Conservation (phyloP, 2,113 vertebrate genomes). For the Suncus etruscus region DNA sequence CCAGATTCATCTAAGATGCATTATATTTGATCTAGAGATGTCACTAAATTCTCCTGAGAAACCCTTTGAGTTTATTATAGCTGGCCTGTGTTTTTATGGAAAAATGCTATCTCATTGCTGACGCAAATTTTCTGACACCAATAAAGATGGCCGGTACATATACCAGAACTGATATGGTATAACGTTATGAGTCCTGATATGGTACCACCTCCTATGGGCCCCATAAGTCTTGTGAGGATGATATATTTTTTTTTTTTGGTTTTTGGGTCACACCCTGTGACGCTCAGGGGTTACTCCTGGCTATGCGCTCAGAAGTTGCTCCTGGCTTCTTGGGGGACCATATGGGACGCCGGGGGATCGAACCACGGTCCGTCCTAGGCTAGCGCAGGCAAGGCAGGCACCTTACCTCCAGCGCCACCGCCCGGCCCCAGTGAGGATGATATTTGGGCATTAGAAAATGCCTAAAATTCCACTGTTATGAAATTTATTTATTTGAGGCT, state of each 20-base stretch:
- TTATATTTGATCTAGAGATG: slow-evolving; percentile 41
- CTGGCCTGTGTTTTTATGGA: neutral
- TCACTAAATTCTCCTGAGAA: slow-evolving; percentile 42
- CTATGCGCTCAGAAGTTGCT: too few species aligned
- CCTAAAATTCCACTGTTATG: neutral
- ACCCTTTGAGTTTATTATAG: neutral
- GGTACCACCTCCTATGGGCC: neutral
- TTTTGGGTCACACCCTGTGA: too few species aligned
- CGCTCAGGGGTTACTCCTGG: too few species aligned
- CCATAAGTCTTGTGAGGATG: neutral
- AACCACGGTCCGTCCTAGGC: too few species aligned
- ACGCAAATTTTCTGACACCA: slow-evolving; percentile 37
- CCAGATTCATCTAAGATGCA: slow-evolving; percentile 16
- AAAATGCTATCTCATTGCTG: slow-evolving; percentile 19
- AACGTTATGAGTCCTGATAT: slow-evolving; percentile 12
- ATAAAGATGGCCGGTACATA: neutral
- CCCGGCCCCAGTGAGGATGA: neutral
- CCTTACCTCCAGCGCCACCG: too few species aligned
- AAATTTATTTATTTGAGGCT: slow-evolving; percentile 12
- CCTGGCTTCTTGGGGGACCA: too few species aligned
- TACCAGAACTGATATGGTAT: neutral
- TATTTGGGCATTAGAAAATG: slow-evolving; percentile 22
- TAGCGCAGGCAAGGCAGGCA: too few species aligned
- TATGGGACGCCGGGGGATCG: too few species aligned
- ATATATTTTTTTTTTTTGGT: too few species aligned